phyloP scores from a whole-genome alignment of 1,140 invertebrate species.

The Nebria ingens region DNA sequence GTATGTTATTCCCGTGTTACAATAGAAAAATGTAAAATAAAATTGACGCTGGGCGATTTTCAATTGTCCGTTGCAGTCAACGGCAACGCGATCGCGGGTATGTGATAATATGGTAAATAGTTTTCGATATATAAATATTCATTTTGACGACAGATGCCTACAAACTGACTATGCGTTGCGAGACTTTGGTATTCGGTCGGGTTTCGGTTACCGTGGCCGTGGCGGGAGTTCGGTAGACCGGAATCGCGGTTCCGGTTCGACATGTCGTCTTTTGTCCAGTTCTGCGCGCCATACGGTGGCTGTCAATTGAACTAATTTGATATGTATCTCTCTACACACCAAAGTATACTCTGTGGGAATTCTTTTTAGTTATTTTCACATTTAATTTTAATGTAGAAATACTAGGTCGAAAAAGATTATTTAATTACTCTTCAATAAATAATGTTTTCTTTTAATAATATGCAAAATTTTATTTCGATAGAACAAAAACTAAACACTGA shows the following conservation, averaged over 20 bases:
- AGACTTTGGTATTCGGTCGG: neutral
- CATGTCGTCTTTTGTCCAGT: conserved; percentile 26
- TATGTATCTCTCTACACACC: conserved; percentile 24
- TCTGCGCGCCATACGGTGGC: conserved; percentile 7
- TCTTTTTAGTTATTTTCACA: no score
- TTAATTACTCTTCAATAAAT: no score
- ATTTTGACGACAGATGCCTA: conserved; percentile 30
- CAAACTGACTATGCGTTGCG: no score
- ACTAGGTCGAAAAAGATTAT: no score
- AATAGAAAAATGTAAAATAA: no score
- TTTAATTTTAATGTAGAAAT: no score
- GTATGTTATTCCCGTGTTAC: no score
- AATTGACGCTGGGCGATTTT: neutral
- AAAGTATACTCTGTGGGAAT: no score
- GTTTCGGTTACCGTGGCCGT: conserved; percentile 20
- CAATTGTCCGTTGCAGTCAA: conserved; percentile 5
- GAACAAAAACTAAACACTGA: no score
- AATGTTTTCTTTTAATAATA: no score
- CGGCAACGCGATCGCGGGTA: neutral
- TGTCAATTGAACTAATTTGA: conserved; percentile 24
- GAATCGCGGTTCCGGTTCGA: conserved; percentile 30
- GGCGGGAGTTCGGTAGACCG: no score
- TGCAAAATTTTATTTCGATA: no score
- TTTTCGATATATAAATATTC: conserved; percentile 31
- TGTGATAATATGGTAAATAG: neutral